Evolutionary conservation across 2,113 vertebrate species (phyloP).

Genomic region (Saguinus imperator): DNA sequence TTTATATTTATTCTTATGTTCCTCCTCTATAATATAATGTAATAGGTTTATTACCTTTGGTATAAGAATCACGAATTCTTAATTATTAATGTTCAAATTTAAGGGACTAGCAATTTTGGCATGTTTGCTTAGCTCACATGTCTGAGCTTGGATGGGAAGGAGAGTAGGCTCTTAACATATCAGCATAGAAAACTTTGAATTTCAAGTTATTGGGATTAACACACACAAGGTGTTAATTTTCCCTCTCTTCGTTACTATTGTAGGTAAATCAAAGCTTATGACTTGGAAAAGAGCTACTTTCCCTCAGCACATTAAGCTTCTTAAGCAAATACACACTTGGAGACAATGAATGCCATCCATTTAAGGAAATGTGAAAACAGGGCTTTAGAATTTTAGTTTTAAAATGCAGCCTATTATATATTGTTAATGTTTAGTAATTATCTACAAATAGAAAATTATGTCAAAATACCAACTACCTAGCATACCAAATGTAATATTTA

Average conservation of each 20-base stretch:
- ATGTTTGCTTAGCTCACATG: neutral
- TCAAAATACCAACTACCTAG: too few relatives aligned
- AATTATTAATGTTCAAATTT: neutral
- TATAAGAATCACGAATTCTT: neutral
- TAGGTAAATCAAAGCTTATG: neutral
- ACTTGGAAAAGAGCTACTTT: neutral
- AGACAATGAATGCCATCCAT: neutral
- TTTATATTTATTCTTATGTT: neutral
- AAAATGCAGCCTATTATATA: neutral
- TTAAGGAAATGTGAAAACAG: neutral
- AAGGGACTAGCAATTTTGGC: neutral
- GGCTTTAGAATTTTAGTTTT: neutral
- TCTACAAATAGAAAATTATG: too few relatives aligned
- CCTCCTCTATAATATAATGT: neutral
- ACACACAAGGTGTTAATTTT: neutral
- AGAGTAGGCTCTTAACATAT: neutral
- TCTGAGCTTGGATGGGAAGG: neutral
- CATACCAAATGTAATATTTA: neutral
- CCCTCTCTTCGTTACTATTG: slow-evolving; percentile 10
- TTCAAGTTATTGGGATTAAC: neutral
- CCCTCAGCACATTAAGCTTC: neutral
- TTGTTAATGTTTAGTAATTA: neutral
- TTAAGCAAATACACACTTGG: slow-evolving; percentile 10
- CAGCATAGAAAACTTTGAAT: neutral
- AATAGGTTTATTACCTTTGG: neutral